Evolutionary conservation across 2,888 invertebrate genomes (phyloP), one percentile per base, ranked within the genome.

Genomic region (Orthonevra nobilis): DNA sequence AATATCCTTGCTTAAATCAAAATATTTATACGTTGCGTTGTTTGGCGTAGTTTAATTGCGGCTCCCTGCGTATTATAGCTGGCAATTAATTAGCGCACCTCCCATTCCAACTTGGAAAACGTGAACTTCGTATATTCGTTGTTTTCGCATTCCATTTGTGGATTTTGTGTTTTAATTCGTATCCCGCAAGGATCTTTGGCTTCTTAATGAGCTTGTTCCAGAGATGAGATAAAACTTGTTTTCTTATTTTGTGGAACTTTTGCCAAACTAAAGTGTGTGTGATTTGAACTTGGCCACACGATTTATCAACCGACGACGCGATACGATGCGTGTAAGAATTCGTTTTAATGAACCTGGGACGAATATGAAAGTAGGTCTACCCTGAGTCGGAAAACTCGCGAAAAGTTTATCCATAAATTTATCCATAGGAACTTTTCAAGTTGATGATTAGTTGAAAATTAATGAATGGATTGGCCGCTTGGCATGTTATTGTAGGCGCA

Each of bases 371-470:
- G 14, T 15, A 7, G 44, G 56, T 34, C 42, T 15, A 28, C 36
- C 34, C 6, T 23, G 7, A 9, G 23, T 3, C 19, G 6, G 30
- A 14, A 17, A 40, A 36, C 42, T 66, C 46, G 61, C 66, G 60
- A 36, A 61, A 68, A 79, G 50, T 61, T 68, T 56, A 54, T 54
- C 60, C 64, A 34, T 46, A 26, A 77, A n/a, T n/a, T n/a, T n/a
- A n/a, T n/a, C n/a, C n/a, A n/a, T n/a, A n/a, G n/a, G n/a, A n/a
- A 79, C 60, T 79, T 77, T 68, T 60, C 48, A 42, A 61, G 15
- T 42, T 73, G 73, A 68, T 79, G 79, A 79, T 79, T 79, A 79
- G 73, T 73, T 68, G 68, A 79, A 68, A 73, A 79, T 73, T 61
- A 79, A 79, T 79, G 79, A 79, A 79, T 79, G 73, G 79, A 79